Evolutionary conservation across 2,797 vertebrate species (phyloP).

Genomic region (Moxostoma hubbsi): DNA sequence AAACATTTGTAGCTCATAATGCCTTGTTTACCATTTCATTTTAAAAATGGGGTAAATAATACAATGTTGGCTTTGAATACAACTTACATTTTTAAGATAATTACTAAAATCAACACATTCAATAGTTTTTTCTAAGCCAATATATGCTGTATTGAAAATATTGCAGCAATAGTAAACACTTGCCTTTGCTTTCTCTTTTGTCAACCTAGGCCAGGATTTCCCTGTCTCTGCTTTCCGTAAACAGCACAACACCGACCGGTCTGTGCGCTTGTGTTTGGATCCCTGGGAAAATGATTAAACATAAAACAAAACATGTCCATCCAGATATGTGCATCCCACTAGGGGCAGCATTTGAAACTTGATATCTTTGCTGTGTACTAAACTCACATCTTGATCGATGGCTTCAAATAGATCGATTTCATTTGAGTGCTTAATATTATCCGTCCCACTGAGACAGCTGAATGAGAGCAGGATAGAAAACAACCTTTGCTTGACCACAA

Average conservation of each 20-base stretch:
- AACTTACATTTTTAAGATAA: no score
- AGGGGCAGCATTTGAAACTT: neutral
- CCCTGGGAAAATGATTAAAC: constrained; percentile 74
- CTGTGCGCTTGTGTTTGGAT: constrained; percentile 97
- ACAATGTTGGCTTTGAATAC: no score
- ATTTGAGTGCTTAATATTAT: constrained; percentile 90
- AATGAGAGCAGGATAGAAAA: constrained; percentile 6
- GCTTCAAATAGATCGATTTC: constrained; percentile 96
- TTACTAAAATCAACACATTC: no score
- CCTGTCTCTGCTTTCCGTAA: constrained; percentile 95
- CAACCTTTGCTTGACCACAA: neutral
- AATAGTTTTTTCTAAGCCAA: neutral
- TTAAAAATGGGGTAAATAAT: no score
- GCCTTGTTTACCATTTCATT: no score
- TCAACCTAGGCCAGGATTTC: constrained; percentile 93
- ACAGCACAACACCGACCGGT: constrained; percentile 94
- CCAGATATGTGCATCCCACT: neutral
- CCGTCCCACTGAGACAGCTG: constrained; percentile 93
- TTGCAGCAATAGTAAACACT: constrained; percentile 12
- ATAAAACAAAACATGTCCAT: neutral
- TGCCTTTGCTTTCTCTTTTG: constrained; percentile 95
- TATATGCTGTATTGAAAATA: neutral
- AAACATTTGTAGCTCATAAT: no score
- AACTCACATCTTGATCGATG: constrained; percentile 94
- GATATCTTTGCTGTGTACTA: neutral